Conservation (phyloP, 2,888 invertebrate genomes). For the Allygus modestus region DNA sequence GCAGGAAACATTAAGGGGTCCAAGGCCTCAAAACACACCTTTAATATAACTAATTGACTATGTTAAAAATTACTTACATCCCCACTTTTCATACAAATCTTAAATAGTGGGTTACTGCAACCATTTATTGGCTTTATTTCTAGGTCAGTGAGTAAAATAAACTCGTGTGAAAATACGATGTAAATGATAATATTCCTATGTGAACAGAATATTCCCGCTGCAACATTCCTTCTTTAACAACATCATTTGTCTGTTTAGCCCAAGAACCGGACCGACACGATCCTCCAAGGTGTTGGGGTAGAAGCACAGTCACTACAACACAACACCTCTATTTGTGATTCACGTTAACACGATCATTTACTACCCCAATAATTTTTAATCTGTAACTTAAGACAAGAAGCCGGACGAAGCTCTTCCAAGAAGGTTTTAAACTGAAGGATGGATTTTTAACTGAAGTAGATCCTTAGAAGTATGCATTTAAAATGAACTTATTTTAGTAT, state of each 20-base stretch:
- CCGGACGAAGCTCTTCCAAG: neutral
- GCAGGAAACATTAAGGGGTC: too few relatives aligned
- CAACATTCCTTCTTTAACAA: too few relatives aligned
- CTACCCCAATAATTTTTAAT: neutral
- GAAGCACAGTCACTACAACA: constrained; percentile 2
- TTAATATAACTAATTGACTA: too few relatives aligned
- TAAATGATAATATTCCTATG: too few relatives aligned
- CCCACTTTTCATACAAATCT: too few relatives aligned
- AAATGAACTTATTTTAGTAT: neutral
- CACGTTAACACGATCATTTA: neutral
- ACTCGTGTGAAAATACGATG: too few relatives aligned
- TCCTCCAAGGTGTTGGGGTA: constrained; percentile 14
- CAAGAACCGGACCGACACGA: neutral
- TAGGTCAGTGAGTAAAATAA: too few relatives aligned
- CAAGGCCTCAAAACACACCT: too few relatives aligned
- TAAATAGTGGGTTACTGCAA: too few relatives aligned
- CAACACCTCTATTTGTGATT: neutral
- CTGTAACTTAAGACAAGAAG: neutral
- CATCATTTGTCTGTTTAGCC: neutral
- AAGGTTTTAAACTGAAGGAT: neutral
- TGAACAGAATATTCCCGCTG: too few relatives aligned
- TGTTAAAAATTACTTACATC: too few relatives aligned
- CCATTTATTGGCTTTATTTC: too few relatives aligned
- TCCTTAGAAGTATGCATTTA: neutral
- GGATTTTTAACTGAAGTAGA: neutral